Percentiles rank a stretch among this genome's conserved stretches.
phyloP scores from a whole-genome alignment of 2,888 invertebrate species.

The Tipula lateralis region DNA sequence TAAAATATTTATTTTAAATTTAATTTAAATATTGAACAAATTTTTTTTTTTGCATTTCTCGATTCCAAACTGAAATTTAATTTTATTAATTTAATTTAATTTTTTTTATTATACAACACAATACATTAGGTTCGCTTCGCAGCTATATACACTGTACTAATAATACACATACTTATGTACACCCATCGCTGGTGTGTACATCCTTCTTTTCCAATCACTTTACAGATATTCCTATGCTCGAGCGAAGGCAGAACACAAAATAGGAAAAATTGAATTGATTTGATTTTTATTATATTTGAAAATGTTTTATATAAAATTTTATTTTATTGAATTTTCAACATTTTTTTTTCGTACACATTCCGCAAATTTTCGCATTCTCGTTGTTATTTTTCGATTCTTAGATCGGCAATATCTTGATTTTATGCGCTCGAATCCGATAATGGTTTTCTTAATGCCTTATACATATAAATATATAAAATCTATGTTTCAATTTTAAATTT shows the following conservation, averaged over 20 bases:
- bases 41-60: background rate
- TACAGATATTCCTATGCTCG: background rate
- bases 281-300: background rate
- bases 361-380: background rate
- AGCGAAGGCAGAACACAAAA: background rate
- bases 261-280: background rate
- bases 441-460: background rate
- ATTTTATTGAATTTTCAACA: background rate
- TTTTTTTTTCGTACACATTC: background rate
- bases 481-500: background rate
- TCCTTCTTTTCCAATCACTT: background rate
- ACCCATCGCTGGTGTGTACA: background rate
- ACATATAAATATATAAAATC: background rate
- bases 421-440: background rate
- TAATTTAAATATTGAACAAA: background rate
- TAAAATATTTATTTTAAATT: slow-evolving; percentile 8
- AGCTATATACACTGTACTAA: background rate
- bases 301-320: background rate
- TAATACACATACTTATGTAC: background rate
- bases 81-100: slow-evolving; percentile 12
- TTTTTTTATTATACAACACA: background rate
- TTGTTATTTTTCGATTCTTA: background rate
- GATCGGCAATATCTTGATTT: slow-evolving; percentile 8
- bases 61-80: background rate
- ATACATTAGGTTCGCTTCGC: background rate